phyloP scores from a whole-genome alignment of 2,888 invertebrate species.

The Pseudococcus jackbeardsleyi region DNA sequence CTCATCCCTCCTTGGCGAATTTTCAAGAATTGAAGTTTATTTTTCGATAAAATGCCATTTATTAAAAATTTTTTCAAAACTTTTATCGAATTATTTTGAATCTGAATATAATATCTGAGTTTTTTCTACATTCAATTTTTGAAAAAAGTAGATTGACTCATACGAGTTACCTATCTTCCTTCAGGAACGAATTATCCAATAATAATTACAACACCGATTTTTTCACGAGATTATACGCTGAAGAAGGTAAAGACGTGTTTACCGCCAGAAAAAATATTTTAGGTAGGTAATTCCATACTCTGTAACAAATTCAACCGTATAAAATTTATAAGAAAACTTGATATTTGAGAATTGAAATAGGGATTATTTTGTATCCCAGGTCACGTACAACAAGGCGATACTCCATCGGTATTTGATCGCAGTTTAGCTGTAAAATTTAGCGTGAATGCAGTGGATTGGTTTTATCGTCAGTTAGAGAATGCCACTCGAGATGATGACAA shows the following conservation, averaged over 20 bases:
- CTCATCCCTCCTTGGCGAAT: too few relatives aligned
- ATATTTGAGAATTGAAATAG: background rate
- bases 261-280: constrained; percentile 96
- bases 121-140: too few relatives aligned
- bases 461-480: constrained; percentile 45
- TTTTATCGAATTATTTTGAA: too few relatives aligned
- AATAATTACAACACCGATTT: constrained; percentile 97
- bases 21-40: too few relatives aligned
- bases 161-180: too few relatives aligned
- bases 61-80: too few relatives aligned
- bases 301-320: background rate
- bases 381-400: constrained; percentile 64
- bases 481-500: background rate
- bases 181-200: constrained; percentile 92
- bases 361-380: constrained; percentile 43
- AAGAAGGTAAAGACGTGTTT: constrained; percentile 96
- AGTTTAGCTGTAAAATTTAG: constrained; percentile 65
- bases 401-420: constrained; percentile 65
- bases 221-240: constrained; percentile 92
- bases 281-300: constrained; percentile 71
- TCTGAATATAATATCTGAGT: too few relatives aligned
- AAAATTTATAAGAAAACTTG: background rate
- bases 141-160: too few relatives aligned
- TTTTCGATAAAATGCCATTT: too few relatives aligned
- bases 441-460: constrained; percentile 61